Percentiles rank a stretch among this genome's conserved stretches.
Conservation (phyloP, 2,888 invertebrate genomes). For the Ophion slaviceki region DNA sequence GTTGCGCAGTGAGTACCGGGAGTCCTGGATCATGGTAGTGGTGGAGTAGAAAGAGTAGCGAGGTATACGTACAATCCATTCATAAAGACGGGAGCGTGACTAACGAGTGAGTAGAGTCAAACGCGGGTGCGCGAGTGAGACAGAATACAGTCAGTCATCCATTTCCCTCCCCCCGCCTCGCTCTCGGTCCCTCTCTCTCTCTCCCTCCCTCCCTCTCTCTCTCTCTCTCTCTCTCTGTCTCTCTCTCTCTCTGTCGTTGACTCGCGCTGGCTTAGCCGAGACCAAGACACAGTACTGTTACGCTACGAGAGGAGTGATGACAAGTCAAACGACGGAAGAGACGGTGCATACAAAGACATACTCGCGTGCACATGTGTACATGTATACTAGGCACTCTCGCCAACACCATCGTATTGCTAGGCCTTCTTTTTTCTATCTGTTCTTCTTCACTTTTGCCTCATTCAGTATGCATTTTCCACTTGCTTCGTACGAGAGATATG, state of each 20-base stretch:
- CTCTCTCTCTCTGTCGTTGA: conserved; percentile 45
- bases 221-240: conserved; percentile 41
- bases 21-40: conserved; percentile 37
- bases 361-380: conserved; percentile 6
- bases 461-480: conserved; percentile 51
- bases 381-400: background rate
- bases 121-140: conserved; percentile 67
- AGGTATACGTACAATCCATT: conserved; percentile 74
- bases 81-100: conserved; percentile 80
- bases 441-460: conserved; percentile 52
- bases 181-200: conserved; percentile 34
- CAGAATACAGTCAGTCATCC: conserved; percentile 48
- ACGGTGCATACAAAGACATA: conserved; percentile 43
- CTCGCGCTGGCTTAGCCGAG: conserved; percentile 31
- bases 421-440: conserved; percentile 41
- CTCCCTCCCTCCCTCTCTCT: conserved; percentile 33
- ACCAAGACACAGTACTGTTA: conserved; percentile 53
- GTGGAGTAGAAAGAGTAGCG: conserved; percentile 60
- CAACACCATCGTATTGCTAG: conserved; percentile 28
- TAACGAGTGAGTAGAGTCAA: conserved; percentile 78
- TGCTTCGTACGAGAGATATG: conserved; percentile 22
- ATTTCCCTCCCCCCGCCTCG: conserved; percentile 13
- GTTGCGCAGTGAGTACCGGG: conserved; percentile 1
- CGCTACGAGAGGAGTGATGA: conserved; percentile 70
- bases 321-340: conserved; percentile 71